Percentiles rank a stretch among this genome's conserved stretches.
These are phyloP conservation scores for Therioaphis trifolii DNA, from an alignment of 2,888 invertebrate species.

Conservation along the genomic window DNA sequence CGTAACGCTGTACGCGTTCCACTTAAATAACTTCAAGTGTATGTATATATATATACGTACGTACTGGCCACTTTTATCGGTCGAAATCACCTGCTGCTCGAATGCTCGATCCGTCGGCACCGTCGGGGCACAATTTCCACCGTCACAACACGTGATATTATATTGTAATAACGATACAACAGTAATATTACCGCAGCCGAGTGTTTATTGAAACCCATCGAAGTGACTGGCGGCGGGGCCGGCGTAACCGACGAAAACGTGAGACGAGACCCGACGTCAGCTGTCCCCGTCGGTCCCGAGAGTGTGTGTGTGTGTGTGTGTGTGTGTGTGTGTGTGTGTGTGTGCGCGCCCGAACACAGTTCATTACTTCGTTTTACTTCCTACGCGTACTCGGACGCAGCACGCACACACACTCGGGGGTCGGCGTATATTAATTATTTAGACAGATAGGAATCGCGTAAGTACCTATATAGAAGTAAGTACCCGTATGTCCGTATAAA, in stretches of 20 bases:
- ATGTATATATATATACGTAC: neutral
- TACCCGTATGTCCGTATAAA: too few species aligned
- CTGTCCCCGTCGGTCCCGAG: neutral
- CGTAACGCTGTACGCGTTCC: conserved; percentile 38
- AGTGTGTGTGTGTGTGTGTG: too few species aligned
- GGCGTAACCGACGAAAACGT: conserved; percentile 6
- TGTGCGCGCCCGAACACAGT: too few species aligned
- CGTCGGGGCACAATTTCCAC: too few species aligned
- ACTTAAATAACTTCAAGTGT: neutral
- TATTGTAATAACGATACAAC: neutral
- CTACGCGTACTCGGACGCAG: too few species aligned
- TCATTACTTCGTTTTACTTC: too few species aligned
- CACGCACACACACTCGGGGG: too few species aligned
- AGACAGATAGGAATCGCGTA: conserved; percentile 30
- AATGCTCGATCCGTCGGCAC: neutral
- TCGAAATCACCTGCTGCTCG: conserved; percentile 45
- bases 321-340: too few species aligned
- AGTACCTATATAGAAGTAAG: too few species aligned
- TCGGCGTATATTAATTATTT: conserved; percentile 39
- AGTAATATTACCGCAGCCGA: neutral
- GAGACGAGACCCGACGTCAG: too few species aligned
- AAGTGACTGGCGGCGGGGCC: conserved; percentile 26
- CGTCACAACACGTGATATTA: too few species aligned
- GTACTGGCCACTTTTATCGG: conserved; percentile 22
- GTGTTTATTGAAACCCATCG: conserved; percentile 58